Conservation (phyloP, 30 jellyfish, hydroid and myxozoan species). For the Aurelia aurita complex sp. Pacific region DNA sequence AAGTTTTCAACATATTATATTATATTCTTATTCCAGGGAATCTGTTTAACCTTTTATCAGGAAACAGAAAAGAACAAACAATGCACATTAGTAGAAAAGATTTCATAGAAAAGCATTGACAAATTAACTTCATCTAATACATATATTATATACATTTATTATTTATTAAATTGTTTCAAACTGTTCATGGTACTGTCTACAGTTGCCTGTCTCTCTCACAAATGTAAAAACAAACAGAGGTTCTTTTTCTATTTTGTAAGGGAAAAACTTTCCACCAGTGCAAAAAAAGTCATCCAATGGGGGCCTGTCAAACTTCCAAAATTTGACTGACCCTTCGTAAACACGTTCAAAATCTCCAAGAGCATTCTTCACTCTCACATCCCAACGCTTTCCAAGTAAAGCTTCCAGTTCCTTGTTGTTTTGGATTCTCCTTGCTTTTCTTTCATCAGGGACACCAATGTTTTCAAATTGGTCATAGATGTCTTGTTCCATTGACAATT, state of each 20-base stretch:
- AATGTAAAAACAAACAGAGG: neutral
- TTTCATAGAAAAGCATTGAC: too few species aligned
- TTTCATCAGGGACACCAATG: neutral
- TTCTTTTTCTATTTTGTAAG: neutral
- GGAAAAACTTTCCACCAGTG: conserved; percentile 3
- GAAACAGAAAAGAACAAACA: too few species aligned
- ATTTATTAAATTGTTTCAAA: neutral
- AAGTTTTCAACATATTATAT: too few species aligned
- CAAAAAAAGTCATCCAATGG: neutral
- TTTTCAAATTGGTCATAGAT: neutral
- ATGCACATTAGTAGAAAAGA: too few species aligned
- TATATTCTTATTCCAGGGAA: too few species aligned
- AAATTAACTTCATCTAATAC: too few species aligned
- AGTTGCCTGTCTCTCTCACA: conserved; percentile 9
- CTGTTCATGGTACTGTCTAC: neutral
- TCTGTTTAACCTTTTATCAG: too few species aligned
- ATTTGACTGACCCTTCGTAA: conserved; percentile 1
- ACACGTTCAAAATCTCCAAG: conserved; percentile 16
- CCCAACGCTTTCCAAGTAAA: conserved; percentile 8
- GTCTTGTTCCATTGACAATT: conserved; percentile 7
- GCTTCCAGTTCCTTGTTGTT: neutral
- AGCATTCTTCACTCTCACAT: neutral
- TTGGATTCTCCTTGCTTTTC: neutral
- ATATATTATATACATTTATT: too few species aligned
- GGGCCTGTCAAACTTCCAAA: neutral